Base-by-base conservation (phyloP, 2,888 invertebrate genomes). In the Hylaea fasciaria region DNA sequence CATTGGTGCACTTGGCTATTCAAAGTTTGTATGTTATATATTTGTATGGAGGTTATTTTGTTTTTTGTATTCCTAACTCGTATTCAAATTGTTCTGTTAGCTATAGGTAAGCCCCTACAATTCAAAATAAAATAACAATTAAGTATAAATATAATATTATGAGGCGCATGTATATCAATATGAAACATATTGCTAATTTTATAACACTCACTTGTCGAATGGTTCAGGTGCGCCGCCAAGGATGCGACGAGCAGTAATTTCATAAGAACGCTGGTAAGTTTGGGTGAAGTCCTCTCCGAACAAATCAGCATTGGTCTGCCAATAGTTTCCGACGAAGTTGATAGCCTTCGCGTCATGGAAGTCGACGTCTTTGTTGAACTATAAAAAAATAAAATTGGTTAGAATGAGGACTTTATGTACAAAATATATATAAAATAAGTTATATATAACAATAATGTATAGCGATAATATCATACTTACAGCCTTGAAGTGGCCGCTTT, bases 401-500 rank as follows among this genome's bases (percentile, higher is more conserved):
- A 47, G 14, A 11, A 44, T n/a, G 10, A 4, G 10, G 4, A 22
- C 11, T 22, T 17, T 17, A 16, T 22, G 11, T 17, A 11, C 12
- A 12, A 17, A n/a, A n/a, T n/a, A n/a, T n/a, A n/a, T n/a, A n/a
- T n/a, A n/a, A n/a, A n/a, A n/a, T n/a, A n/a, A n/a, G n/a, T n/a
- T n/a, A n/a, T n/a, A n/a, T 1, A 7, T 22, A 0, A 22, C 22
- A 44, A 10, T 8, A 0, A 35, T 11, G 50, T 28, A 13, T 4
- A 11, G n/a, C n/a, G n/a, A 16, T n/a, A 17, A 16, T 14, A 44
- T 28, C 0, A 54, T 57, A 68, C 72, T 65, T 93, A 88, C 91
- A 59, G 95, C 94, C 71, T 94, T 94, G 74, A 93, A 93, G 74
- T 94, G 93, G 48, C 93, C 92, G 73, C 94, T 82, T 64, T 89